phyloP scores from a whole-genome alignment of 2,113 vertebrate genomes.

The Thomomys bottae region DNA sequence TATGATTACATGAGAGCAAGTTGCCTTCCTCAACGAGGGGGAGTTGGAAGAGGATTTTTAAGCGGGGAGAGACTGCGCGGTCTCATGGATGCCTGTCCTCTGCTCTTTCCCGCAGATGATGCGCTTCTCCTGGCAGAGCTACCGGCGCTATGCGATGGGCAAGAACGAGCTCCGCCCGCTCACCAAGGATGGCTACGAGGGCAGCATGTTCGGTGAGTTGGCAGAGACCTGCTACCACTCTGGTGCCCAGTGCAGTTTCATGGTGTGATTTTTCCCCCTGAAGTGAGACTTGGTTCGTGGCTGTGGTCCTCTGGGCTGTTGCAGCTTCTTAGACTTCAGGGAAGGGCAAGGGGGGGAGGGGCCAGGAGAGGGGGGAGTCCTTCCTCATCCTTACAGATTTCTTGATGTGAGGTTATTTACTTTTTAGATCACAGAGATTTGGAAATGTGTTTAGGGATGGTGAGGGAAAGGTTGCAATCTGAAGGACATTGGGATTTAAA shows the following conservation, averaged over 20 bases:
- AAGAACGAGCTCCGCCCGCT: constrained; percentile 96
- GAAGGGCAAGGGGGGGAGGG: no score
- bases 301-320: not conserved
- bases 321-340: not conserved
- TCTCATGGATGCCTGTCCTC: not conserved
- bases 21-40: not conserved
- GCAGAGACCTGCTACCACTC: not conserved
- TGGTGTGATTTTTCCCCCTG: no score
- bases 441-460: not conserved
- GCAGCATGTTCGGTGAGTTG: constrained; percentile 98
- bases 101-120: constrained; percentile 92
- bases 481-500: not conserved
- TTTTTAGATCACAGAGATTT: not conserved
- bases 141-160: constrained; percentile 94
- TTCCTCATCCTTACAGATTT: not conserved
- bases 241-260: not conserved
- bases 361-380: no score
- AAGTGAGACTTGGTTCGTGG: not conserved
- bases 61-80: not conserved
- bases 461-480: not conserved
- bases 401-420: not conserved
- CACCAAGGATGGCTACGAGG: constrained; percentile 93
- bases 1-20: not conserved
- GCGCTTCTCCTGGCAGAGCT: constrained; percentile 99
- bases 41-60: not conserved